A percentile compares a stretch with the other conserved stretches of the same genome.
Conservation (phyloP, 2,113 vertebrate species). For the Sisor rabdophorus region DNA sequence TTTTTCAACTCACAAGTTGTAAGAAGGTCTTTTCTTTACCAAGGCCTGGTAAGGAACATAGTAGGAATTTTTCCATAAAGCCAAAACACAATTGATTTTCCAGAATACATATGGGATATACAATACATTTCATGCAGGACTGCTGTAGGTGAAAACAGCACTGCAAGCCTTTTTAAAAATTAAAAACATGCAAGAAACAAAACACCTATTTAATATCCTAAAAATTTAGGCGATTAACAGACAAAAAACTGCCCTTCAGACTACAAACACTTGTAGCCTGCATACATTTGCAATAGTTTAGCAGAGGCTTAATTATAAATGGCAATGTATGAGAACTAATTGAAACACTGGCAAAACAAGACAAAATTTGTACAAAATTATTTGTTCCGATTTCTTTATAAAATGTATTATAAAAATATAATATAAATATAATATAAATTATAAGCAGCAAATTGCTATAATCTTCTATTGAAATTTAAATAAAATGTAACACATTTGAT, state of each 20-base stretch:
- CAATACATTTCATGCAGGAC: slow-evolving; percentile 1
- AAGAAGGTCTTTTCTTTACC: neutral
- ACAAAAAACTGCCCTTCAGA: neutral
- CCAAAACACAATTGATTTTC: slow-evolving; percentile 40
- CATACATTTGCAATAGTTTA: neutral
- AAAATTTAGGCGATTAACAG: neutral
- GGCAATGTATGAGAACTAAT: neutral
- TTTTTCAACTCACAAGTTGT: slow-evolving; percentile 32
- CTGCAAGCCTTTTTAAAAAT: neutral
- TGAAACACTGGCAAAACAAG: neutral
- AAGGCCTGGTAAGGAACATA: slow-evolving; percentile 38
- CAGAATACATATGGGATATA: slow-evolving; percentile 23
- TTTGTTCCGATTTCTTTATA: too few species aligned
- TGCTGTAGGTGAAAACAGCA: neutral
- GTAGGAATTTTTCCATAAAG: slow-evolving; percentile 41
- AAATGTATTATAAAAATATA: too few species aligned
- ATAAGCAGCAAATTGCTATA: too few species aligned
- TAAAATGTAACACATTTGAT: too few species aligned
- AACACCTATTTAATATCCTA: neutral
- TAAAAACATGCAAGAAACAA: neutral
- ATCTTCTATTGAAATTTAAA: too few species aligned
- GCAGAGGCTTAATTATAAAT: neutral
- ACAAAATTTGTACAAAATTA: too few species aligned
- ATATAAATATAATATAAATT: too few species aligned
- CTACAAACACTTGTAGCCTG: neutral